Evolutionary conservation across 2,888 invertebrate genomes (phyloP).

Genomic region (Heteromurus nitidus): DNA sequence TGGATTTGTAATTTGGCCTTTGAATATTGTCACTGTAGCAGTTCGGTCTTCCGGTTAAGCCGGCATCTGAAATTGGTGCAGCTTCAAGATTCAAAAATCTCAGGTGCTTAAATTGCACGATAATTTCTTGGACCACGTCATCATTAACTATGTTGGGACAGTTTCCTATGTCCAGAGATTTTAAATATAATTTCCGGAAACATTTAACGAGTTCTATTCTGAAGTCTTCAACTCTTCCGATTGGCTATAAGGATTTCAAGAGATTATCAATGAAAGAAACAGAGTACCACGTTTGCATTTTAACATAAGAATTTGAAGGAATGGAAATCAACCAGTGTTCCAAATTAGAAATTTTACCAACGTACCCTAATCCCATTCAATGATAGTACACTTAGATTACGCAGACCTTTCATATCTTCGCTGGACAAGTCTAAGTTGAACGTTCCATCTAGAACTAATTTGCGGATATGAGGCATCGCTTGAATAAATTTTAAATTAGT

Average conservation of each 20-base stretch:
- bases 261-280: too few species aligned
- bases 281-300: too few species aligned
- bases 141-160: constrained; percentile 32
- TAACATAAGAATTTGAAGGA: too few species aligned
- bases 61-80: constrained; percentile 19
- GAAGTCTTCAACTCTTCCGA: neutral
- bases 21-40: too few species aligned
- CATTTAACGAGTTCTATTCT: constrained; percentile 8
- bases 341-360: neutral
- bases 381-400: constrained; percentile 6
- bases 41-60: neutral
- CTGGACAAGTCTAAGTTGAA: constrained; percentile 15
- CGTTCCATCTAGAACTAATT: constrained; percentile 29
- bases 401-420: neutral
- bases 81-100: constrained; percentile 36
- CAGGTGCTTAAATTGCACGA: neutral
- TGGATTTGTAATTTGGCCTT: too few species aligned
- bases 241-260: constrained; percentile 23
- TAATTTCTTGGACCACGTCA: constrained; percentile 22
- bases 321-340: too few species aligned
- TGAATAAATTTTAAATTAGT: constrained; percentile 20
- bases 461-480: constrained; percentile 7
- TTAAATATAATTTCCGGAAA: constrained; percentile 21
- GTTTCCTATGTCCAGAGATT: constrained; percentile 34
- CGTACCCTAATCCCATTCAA: constrained; percentile 51